A percentile compares a stretch with the other conserved stretches of the same genome.
Conservation (phyloP, 2,797 vertebrate genomes). For the Diglossa cyanea region DNA sequence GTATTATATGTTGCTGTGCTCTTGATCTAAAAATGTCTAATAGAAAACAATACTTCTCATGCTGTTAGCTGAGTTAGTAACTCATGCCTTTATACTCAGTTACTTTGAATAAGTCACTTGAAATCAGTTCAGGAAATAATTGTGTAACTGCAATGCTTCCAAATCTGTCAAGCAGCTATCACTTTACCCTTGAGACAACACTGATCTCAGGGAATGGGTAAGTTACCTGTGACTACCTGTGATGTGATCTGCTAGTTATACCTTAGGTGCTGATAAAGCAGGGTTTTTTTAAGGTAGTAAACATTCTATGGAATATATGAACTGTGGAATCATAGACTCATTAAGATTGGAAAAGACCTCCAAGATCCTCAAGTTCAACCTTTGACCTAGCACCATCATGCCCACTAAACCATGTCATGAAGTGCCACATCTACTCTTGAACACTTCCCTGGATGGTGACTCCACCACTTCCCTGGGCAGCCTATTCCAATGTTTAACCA, state of each 20-base stretch:
- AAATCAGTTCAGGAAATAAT: background rate
- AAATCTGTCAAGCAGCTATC: background rate
- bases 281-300: background rate
- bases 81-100: background rate
- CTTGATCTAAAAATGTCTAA: slow-evolving; percentile 6
- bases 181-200: background rate
- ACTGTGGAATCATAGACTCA: background rate
- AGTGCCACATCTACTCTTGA: background rate
- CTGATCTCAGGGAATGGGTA: background rate
- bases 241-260: background rate
- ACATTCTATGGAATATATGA: background rate
- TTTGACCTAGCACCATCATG: background rate
- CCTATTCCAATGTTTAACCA: background rate
- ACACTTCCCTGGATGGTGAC: background rate
- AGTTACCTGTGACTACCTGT: background rate
- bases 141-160: background rate
- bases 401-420: background rate
- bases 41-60: background rate
- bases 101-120: background rate
- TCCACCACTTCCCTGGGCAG: background rate
- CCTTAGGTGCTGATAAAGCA: background rate
- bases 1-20: background rate
- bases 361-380: background rate
- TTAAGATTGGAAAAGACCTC: background rate
- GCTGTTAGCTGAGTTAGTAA: background rate